Evolutionary conservation across 2,113 vertebrate genomes (phyloP), one percentile per base, ranked within the genome.

Genomic region (Sylvia atricapilla): DNA sequence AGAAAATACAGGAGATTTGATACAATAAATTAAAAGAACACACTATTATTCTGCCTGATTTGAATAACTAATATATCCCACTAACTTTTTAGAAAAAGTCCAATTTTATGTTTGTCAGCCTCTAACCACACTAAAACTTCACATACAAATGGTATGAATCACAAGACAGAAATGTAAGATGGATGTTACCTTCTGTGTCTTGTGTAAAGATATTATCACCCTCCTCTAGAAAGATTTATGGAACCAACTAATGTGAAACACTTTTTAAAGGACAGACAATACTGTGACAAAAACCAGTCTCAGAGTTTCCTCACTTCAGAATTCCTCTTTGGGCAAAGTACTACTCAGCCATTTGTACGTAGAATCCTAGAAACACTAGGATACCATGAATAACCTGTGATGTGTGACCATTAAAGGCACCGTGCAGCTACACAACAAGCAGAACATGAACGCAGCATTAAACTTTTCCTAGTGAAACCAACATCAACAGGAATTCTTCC

Each of bases 131-230:
- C 56, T 94, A 39, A 76, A 75, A 56, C 18, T 59, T 30, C 64
- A 41, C 60, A 60, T 52, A 39, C 28, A 58, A 77, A 46, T 41
- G 20, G 63, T 70, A 70, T 96, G 95, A 96, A 84, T 97, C 84
- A 94, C 58, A 27, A 90, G 49, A 62, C 50, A 86, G 75, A 84
- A 75, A 83, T 17, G n/a, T 62, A 68, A 92, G 87, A 66, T 69
- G 52, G 64, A 82, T 84, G 59, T 44, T 70, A 77, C 74, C 47
- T 68, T 81, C 56, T 64, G 12, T 67, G 55, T 69, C 55, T 31
- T 82, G 69, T 89, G 91, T 87, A 94, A 94, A 97, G 94, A 97
- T 87, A 82, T 17, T 91, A 95, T 96, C 95, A 72, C 23, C 21
- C 18, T 58, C 55, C 67, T 63, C 19, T 46, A 95, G 77, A 75